These are phyloP conservation scores for Cephus nigrinus DNA, from an alignment of 2,888 invertebrate genomes.

Conservation along the genomic window DNA sequence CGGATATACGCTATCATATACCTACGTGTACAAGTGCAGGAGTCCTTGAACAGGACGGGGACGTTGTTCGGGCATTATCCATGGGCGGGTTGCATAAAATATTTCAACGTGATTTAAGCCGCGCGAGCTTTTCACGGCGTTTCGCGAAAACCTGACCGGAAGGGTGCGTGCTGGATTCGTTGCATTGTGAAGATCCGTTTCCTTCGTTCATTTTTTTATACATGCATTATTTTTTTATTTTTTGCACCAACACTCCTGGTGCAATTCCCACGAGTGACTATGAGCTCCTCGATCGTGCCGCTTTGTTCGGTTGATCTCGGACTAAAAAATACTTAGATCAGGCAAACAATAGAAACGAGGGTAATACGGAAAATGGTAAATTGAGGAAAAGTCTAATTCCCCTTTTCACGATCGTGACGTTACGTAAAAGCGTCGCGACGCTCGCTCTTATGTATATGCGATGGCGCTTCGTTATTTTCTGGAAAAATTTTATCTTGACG, in stretches of 20 bases:
- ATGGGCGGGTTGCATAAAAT: not conserved
- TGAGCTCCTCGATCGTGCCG: not conserved
- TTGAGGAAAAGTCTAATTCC: not conserved
- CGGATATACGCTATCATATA: conserved; percentile 3
- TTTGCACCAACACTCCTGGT: not conserved
- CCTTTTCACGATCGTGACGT: not conserved
- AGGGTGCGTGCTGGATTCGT: not conserved
- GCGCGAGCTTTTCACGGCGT: not conserved
- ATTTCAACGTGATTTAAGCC: not conserved
- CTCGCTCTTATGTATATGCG: not conserved
- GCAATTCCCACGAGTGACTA: not conserved
- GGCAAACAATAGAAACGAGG: not conserved
- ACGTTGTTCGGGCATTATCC: conserved; percentile 5
- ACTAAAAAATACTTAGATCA: not conserved
- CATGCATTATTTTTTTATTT: not conserved
- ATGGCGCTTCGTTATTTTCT: not conserved
- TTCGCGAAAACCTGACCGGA: not conserved
- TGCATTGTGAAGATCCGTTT: not conserved
- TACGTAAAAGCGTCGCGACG: not conserved
- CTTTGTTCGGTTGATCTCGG: not conserved
- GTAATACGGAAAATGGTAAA: not conserved
- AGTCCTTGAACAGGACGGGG: conserved; percentile 3
- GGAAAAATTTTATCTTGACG: not conserved
- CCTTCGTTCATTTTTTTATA: not conserved
- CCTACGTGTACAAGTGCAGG: not conserved